Conservation (phyloP, 2,888 invertebrate genomes). For the Microplitis manilae region DNA sequence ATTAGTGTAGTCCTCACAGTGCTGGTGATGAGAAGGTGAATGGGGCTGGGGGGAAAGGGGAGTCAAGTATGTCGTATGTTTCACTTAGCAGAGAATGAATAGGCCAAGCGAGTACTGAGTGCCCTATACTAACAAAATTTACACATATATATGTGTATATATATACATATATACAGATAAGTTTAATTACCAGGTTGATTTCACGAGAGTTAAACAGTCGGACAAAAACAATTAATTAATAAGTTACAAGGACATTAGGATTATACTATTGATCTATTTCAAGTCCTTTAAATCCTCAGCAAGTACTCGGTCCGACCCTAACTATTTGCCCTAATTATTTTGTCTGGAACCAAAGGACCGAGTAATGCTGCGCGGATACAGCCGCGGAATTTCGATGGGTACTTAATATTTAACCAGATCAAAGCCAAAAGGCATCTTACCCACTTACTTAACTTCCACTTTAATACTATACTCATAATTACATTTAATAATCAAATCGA, state of each 20-base stretch:
- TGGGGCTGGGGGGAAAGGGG: background rate
- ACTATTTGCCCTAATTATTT: conserved; percentile 26
- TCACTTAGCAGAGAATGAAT: conserved; percentile 14
- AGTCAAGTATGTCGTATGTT: conserved; percentile 22
- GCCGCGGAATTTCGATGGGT: background rate
- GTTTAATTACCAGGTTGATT: conserved; percentile 13
- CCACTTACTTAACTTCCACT: background rate
- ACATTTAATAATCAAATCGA: background rate
- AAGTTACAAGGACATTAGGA: background rate
- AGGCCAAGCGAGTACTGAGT: background rate
- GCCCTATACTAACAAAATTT: background rate
- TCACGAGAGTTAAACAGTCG: background rate
- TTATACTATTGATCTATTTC: background rate
- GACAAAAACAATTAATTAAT: background rate
- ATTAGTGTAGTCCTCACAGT: conserved; percentile 18
- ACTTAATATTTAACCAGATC: background rate
- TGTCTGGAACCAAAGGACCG: background rate
- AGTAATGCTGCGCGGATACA: background rate
- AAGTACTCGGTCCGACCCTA: background rate
- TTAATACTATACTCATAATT: background rate
- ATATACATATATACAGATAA: background rate
- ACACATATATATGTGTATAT: background rate
- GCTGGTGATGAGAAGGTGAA: conserved; percentile 3
- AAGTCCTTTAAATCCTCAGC: background rate
- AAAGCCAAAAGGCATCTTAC: background rate